Evolutionary conservation across 2,797 vertebrate genomes (phyloP), one percentile per base, ranked within the genome.

Genomic region (Microchirus variegatus): DNA sequence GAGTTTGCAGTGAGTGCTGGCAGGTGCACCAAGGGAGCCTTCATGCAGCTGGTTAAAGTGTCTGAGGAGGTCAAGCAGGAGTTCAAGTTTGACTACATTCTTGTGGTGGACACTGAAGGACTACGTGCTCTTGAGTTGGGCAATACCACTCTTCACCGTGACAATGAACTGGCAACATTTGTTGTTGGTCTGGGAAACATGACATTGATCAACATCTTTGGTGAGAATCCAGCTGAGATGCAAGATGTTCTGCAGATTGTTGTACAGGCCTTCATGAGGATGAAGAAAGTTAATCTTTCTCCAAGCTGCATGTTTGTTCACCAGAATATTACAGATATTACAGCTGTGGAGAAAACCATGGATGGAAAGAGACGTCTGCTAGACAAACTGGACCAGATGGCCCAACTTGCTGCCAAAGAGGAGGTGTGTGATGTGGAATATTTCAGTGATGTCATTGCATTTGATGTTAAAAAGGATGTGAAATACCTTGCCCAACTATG

Each of bases 401-500:
- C 89, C 0, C 1, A 45, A 46, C 69, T 76, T 46, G 91, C 88
- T 17, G 82, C 89, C 4, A 1, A 59, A 55, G 89, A 91, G 87
- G 90, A 90, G 88, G 91, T 64, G 76, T 91, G n/a, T 48, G 26
- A 31, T 31, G 26, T 92, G 15, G 69, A 86, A 16, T 91, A 91
- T 31, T 31, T 31, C 26, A 31, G 26, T 31, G 26, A 31, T 31
- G 26, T 31, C 26, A 31, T 31, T 31, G 7, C 26, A 31, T 31
- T 31, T 13, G 48, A 89, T 10, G 17, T 76, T 3, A 86, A 87
- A 9, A 87, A 73, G 50, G 26, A 31, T 31, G 26, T 31, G 26
- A 31, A 87, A 90, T 11, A 84, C 91, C 42, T 93, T 92, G 88
- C 45, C 93, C 93, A 18, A 38, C 80, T 95, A 15, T 95, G 94